phyloP scores from a whole-genome alignment of 2,797 vertebrate genomes.

The Catostomus latipinnis region DNA sequence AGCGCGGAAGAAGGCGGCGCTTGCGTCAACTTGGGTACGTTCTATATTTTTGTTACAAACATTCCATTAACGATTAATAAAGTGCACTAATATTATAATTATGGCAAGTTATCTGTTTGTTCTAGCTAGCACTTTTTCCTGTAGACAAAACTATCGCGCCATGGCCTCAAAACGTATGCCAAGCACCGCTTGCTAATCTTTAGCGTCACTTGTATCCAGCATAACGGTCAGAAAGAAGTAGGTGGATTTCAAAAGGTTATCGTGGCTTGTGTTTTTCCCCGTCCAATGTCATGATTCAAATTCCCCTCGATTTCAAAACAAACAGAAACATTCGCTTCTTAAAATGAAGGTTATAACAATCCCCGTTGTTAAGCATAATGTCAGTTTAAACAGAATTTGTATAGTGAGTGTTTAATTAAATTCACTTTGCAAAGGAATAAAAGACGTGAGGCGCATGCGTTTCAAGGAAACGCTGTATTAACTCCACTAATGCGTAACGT shows the following conservation, averaged over 20 bases:
- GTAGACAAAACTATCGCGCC: neutral
- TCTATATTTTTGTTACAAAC: neutral
- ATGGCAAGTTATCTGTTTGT: neutral
- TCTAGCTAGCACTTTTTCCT: neutral
- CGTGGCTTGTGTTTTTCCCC: too few relatives aligned
- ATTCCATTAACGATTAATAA: neutral
- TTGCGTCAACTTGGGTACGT: neutral
- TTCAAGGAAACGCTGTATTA: neutral
- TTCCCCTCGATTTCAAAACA: too few relatives aligned
- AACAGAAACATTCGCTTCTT: too few relatives aligned
- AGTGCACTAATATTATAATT: neutral
- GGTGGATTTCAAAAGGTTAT: neutral
- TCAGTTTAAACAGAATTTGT: too few relatives aligned
- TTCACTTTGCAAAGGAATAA: neutral
- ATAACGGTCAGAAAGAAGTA: neutral
- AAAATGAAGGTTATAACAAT: too few relatives aligned
- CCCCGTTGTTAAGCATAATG: too few relatives aligned
- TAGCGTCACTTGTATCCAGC: slow-evolving; percentile 40
- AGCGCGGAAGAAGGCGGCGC: slow-evolving; percentile 34
- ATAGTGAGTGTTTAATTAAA: too few relatives aligned
- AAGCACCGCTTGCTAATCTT: neutral
- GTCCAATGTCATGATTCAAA: too few relatives aligned
- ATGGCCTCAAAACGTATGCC: neutral
- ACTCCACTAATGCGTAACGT: neutral
- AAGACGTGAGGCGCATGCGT: neutral